Percentiles rank a stretch among this genome's conserved stretches.
Conservation (phyloP, 2,113 vertebrate species). For the Crotalus tigris region DNA sequence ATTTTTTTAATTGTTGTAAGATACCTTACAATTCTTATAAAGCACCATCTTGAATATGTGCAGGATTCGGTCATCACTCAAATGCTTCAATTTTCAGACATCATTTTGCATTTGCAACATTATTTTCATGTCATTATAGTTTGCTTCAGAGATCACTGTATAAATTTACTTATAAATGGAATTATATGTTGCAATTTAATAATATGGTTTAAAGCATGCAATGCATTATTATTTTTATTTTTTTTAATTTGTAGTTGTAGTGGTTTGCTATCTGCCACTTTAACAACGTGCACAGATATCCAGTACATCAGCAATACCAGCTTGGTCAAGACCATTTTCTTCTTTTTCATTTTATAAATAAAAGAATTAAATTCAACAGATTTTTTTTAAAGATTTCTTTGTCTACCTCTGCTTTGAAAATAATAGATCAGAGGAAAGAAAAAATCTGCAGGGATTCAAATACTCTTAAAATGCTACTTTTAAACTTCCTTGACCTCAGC, state of each 20-base stretch:
- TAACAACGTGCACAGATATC: conserved; percentile 28
- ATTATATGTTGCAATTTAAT: background rate
- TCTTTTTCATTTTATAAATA: conserved; percentile 37
- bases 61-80: background rate
- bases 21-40: too few relatives aligned
- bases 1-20: too few relatives aligned
- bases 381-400: conserved; percentile 34
- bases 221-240: background rate
- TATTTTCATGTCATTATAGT: background rate
- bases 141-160: background rate
- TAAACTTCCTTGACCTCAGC: conserved; percentile 55
- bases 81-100: background rate
- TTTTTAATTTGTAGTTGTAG: conserved; percentile 6
- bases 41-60: background rate
- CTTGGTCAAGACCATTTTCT: conserved; percentile 17
- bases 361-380: conserved; percentile 54
- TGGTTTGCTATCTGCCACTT: conserved; percentile 34
- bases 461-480: conserved; percentile 58
- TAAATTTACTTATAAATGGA: background rate
- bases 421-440: conserved; percentile 53
- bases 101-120: background rate
- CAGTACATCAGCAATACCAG: conserved; percentile 21
- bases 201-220: background rate
- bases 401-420: conserved; percentile 28
- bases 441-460: conserved; percentile 55